These are phyloP conservation scores for Brachionichthys hirsutus DNA, from an alignment of 2,113 vertebrate genomes.

Conservation along the genomic window DNA sequence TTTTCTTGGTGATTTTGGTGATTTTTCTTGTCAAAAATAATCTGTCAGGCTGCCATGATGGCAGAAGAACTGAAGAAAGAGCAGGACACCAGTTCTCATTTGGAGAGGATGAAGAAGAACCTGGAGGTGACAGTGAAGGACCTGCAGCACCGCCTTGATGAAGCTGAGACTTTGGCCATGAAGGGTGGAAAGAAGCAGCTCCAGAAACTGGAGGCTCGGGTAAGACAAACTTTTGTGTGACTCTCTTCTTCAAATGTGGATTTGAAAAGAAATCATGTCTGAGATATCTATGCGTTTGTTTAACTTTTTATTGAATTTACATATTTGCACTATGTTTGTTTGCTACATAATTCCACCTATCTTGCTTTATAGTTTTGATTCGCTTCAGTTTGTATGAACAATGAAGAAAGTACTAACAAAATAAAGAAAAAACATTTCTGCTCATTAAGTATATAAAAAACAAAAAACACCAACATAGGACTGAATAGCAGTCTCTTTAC, in stretches of 20 bases:
- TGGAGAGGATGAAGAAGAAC: slow-evolving; percentile 97
- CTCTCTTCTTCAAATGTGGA: not conserved
- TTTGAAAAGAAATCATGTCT: not conserved
- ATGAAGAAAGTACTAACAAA: too few species aligned
- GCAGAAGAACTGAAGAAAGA: slow-evolving; percentile 91
- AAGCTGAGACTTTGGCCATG: slow-evolving; percentile 85
- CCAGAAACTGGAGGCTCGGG: slow-evolving; percentile 80
- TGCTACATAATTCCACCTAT: too few species aligned
- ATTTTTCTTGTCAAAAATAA: not conserved
- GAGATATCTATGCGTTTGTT: not conserved
- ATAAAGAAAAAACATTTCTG: too few species aligned
- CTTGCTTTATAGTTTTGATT: too few species aligned
- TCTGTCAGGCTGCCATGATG: slow-evolving; percentile 84
- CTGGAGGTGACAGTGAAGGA: slow-evolving; percentile 84
- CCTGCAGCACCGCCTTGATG: slow-evolving; percentile 86
- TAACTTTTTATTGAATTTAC: not conserved
- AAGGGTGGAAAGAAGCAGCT: slow-evolving; percentile 82
- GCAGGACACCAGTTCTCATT: slow-evolving; percentile 86
- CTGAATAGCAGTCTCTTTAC: not conserved
- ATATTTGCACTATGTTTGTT: too few species aligned
- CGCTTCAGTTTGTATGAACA: too few species aligned
- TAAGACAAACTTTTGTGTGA: slow-evolving; percentile 30
- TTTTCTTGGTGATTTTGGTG: not conserved
- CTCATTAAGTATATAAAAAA: too few species aligned
- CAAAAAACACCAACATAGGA: too few species aligned